Evolutionary conservation across 2,888 invertebrate genomes (phyloP), one percentile per base, ranked within the genome.

Genomic region (Diaperis boleti): DNA sequence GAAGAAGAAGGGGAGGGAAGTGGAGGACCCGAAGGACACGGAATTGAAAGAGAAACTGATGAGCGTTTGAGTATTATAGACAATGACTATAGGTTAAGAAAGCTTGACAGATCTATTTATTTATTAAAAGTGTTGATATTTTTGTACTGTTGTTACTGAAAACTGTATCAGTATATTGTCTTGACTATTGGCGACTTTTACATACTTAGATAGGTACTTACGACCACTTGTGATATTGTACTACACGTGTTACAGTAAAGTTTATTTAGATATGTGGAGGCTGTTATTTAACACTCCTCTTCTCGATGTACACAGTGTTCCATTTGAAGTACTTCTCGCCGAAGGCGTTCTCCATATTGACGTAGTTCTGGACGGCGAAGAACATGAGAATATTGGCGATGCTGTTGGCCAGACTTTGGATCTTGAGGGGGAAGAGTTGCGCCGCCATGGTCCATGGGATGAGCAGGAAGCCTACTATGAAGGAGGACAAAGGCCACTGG

Each of bases 391-490:
- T 83, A 73, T 85, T 85, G 39, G 83, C 82, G 50, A 86, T 78
- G 5, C 86, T 85, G 66, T 87, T 86, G 0, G 86, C 86, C 11
- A 86, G 77, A 1, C 87, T 86, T 29, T 87, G 81, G 35, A 87
- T 86, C 65, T 86, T 85, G 2, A 85, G 79, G 0, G 87, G 87
- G 71, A 86, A 87, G 4, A 87, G 76, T 78, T 87, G 87, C 0
- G 87, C 87, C 0, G 86, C 86, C 83, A 87, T 84, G 47, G 86
- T 87, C 85, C 86, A 87, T 0, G 87, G 87, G 14, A 87, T 85
- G 3, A 85, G 85, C 26, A 87, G 77, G 65, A 87, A 79, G 0
- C 87, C 86, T 29, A 86, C 79, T 82, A 86, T 86, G 6, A 86
- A 85, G 0, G 84, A 82, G 52, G n/a, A n/a, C n/a, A n/a, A n/a